Percentiles rank a stretch among this genome's conserved stretches.
phyloP scores from a whole-genome alignment of 2,113 vertebrate genomes.

The Dendrocopos noguchii region DNA sequence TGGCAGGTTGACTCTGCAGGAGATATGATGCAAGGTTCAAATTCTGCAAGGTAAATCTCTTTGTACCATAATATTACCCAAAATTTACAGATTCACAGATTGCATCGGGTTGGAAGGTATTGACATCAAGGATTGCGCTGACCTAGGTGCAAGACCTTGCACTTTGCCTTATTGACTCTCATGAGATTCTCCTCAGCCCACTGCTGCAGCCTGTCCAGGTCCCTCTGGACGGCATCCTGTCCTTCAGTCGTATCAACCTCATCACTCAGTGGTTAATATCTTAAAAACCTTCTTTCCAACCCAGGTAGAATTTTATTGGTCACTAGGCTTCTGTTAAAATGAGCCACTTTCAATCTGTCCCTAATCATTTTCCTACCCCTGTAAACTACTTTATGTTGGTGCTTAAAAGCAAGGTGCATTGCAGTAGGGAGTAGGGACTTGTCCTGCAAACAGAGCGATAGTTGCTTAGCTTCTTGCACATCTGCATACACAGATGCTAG shows the following conservation, averaged over 20 bases:
- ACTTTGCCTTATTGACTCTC: too few relatives aligned
- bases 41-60: background rate
- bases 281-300: background rate
- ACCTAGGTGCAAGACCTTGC: too few relatives aligned
- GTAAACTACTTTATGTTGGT: background rate
- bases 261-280: too few relatives aligned
- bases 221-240: too few relatives aligned
- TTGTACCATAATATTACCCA: background rate
- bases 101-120: too few relatives aligned
- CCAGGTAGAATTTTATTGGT: background rate
- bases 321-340: background rate
- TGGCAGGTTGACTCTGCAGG: background rate
- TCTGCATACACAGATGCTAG: background rate
- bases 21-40: background rate
- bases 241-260: too few relatives aligned
- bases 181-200: too few relatives aligned
- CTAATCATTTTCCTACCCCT: background rate
- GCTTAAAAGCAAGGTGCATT: background rate
- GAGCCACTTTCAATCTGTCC: background rate
- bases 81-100: background rate
- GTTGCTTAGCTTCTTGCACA: background rate
- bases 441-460: background rate
- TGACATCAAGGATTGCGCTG: too few relatives aligned
- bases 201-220: too few relatives aligned
- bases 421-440: background rate